A percentile compares a stretch with the other conserved stretches of the same genome.
Evolutionary conservation across 2,888 invertebrate genomes (phyloP).

Genomic region (Lissonota sp.): DNA sequence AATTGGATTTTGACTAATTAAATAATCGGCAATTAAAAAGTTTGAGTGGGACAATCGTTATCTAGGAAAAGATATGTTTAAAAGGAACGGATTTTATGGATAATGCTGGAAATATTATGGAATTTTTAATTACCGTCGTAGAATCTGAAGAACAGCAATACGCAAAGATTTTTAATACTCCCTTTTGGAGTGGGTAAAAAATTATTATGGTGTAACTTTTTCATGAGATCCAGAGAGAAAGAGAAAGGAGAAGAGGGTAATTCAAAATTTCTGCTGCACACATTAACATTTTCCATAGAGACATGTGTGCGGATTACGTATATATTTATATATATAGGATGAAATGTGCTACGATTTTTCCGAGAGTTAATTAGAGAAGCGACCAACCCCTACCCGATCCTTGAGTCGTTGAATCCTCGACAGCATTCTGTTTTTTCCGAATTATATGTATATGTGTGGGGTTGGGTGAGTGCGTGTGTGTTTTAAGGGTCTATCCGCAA

Average conservation of each 20-base stretch:
- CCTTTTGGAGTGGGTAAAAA: not conserved
- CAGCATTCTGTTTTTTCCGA: constrained; percentile 1
- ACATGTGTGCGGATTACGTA: not conserved
- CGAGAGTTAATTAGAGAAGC: constrained; percentile 18
- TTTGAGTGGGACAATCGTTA: too few species aligned
- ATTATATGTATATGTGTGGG: too few species aligned
- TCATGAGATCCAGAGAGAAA: not conserved
- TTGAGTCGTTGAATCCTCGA: not conserved
- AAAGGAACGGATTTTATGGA: too few species aligned
- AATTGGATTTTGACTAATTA: too few species aligned
- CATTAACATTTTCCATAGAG: constrained; percentile 14
- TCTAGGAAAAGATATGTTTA: too few species aligned
- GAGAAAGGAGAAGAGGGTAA: constrained; percentile 5
- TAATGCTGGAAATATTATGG: too few species aligned
- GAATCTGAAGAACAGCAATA: not conserved
- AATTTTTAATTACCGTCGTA: not conserved
- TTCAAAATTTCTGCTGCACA: constrained; percentile 7
- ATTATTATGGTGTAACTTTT: constrained; percentile 25
- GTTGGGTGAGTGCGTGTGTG: not conserved
- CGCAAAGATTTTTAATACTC: constrained; percentile 12
- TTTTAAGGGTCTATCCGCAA: constrained; percentile 20
- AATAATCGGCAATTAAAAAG: too few species aligned
- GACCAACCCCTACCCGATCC: not conserved
- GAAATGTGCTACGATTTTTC: constrained; percentile 25
- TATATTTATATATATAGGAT: not conserved